These are phyloP conservation scores for Willisornis vidua DNA, from an alignment of 2,113 vertebrate genomes.

Conservation along the genomic window DNA sequence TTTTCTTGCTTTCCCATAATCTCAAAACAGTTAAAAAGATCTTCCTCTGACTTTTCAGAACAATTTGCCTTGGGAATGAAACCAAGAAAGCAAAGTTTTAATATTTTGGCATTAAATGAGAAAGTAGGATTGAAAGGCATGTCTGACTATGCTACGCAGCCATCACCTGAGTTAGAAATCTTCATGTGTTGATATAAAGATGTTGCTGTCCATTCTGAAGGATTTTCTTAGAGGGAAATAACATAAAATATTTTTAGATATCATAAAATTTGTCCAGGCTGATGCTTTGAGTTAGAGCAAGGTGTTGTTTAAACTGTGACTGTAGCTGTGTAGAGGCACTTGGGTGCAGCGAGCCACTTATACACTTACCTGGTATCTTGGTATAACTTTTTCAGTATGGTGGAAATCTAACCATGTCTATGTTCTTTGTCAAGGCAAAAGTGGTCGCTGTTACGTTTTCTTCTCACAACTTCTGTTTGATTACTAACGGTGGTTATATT, in stretches of 20 bases:
- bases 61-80: background rate
- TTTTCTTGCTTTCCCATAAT: background rate
- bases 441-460: background rate
- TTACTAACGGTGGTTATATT: background rate
- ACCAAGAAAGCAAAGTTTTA: background rate
- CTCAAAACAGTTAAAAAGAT: background rate
- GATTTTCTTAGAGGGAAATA: background rate
- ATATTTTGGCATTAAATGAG: background rate
- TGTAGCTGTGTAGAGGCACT: background rate
- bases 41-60: background rate
- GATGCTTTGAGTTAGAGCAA: background rate
- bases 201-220: background rate
- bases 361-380: background rate
- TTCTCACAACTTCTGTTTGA: background rate
- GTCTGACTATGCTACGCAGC: background rate
- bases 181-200: background rate
- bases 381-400: background rate
- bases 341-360: background rate
- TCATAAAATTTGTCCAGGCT: background rate
- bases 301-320: background rate
- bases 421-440: background rate
- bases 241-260: background rate
- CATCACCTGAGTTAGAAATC: background rate
- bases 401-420: background rate
- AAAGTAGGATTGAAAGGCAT: background rate